Evolutionary conservation across 2,113 vertebrate species (phyloP).

Genomic region (Sphaerodactylus townsendi): DNA sequence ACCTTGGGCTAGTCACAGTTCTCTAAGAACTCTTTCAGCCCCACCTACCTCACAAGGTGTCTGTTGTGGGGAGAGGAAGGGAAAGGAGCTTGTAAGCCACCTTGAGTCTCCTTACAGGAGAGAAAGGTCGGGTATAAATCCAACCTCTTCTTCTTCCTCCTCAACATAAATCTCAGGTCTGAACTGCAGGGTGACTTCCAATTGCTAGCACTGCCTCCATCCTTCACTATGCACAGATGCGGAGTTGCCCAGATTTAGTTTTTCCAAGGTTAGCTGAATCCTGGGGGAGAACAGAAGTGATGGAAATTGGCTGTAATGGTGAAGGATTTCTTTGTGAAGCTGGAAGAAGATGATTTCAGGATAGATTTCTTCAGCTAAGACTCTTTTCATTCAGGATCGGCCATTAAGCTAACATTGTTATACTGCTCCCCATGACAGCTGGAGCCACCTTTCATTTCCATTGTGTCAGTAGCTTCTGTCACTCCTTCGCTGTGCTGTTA

Average conservation of each 20-base stretch:
- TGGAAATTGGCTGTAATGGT: not conserved
- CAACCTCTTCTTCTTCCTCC: too few species aligned
- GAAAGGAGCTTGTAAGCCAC: too few species aligned
- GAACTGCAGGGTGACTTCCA: not conserved
- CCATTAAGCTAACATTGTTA: conserved; percentile 42
- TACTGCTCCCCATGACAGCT: conserved; percentile 24
- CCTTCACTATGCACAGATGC: not conserved
- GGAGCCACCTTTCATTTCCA: conserved; percentile 19
- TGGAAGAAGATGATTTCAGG: conserved; percentile 21
- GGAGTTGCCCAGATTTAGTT: not conserved
- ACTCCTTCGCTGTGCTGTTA: not conserved
- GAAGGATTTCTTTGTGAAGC: not conserved
- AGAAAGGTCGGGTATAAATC: too few species aligned
- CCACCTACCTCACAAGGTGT: too few species aligned
- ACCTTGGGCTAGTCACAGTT: too few species aligned
- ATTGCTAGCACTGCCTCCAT: not conserved
- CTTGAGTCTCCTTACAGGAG: too few species aligned
- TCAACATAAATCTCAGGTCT: not conserved
- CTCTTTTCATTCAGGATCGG: conserved; percentile 32
- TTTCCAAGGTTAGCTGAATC: not conserved
- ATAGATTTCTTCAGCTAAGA: conserved; percentile 26
- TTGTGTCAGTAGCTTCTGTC: not conserved
- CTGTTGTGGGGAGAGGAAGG: too few species aligned
- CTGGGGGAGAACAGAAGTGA: not conserved
- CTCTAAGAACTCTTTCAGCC: too few species aligned